These are phyloP conservation scores for Albula glossodonta DNA, from an alignment of 2,113 vertebrate species.

Conservation along the genomic window DNA sequence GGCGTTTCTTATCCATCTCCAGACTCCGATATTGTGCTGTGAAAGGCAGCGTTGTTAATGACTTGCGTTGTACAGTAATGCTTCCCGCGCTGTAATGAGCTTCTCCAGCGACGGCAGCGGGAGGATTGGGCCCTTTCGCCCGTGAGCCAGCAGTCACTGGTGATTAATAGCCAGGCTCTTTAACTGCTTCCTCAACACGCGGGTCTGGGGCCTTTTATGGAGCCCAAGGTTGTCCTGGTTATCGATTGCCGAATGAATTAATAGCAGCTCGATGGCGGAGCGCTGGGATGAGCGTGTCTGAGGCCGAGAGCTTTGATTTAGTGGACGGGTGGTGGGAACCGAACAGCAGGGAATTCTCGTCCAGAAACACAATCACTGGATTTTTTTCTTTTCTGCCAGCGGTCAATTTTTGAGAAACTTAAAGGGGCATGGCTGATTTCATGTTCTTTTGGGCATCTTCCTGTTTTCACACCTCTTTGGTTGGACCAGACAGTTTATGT, in stretches of 20 bases:
- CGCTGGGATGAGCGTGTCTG: not conserved
- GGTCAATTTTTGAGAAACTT: not conserved
- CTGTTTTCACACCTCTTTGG: not conserved
- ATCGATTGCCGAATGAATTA: slow-evolving; percentile 25
- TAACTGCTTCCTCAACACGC: slow-evolving; percentile 14
- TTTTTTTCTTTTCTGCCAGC: not conserved
- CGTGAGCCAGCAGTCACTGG: slow-evolving; percentile 13
- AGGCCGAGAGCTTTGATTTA: not conserved
- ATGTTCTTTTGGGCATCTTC: not conserved
- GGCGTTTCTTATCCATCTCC: not conserved
- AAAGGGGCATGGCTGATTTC: not conserved
- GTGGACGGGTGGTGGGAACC: not conserved
- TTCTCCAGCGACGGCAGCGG: not conserved
- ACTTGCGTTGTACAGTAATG: not conserved
- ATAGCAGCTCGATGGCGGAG: slow-evolving; percentile 2
- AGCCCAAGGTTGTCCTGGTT: slow-evolving; percentile 17
- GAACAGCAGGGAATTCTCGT: slow-evolving; percentile 1
- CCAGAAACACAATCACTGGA: not conserved
- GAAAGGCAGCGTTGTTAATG: slow-evolving; percentile 15
- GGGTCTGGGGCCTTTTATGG: slow-evolving; percentile 2
- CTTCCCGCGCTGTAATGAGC: slow-evolving; percentile 32
- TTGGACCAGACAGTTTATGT: not conserved
- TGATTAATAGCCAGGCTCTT: slow-evolving; percentile 35
- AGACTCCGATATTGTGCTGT: not conserved
- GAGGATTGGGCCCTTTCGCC: not conserved